Percentiles rank a stretch among this genome's conserved stretches.
Conservation (phyloP, 1,140 invertebrate genomes). For the Tenebrio molitor region DNA sequence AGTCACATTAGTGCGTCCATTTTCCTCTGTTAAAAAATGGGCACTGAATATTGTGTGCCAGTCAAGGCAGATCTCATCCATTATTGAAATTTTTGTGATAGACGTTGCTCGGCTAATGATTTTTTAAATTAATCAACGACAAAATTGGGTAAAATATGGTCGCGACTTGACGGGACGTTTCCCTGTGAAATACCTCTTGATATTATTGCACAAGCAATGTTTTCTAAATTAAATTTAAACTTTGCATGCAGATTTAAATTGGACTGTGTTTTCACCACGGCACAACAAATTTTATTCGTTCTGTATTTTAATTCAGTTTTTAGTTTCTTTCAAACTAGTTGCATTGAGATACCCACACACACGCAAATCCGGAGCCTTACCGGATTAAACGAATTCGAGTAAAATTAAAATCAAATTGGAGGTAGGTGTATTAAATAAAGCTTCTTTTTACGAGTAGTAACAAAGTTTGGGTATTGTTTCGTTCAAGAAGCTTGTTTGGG, state of each 20-base stretch:
- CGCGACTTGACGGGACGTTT: not conserved
- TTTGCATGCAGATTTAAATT: no score
- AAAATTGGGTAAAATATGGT: not conserved
- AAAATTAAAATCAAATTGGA: conserved; percentile 35
- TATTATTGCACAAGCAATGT: no score
- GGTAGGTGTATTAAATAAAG: not conserved
- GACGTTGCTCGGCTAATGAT: not conserved
- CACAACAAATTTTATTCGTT: no score
- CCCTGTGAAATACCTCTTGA: no score
- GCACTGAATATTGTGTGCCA: not conserved
- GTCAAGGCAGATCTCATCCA: not conserved
- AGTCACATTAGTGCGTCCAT: not conserved
- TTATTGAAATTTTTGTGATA: not conserved
- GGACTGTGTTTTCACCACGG: not conserved
- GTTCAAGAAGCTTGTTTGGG: conserved; percentile 4
- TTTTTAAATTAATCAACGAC: not conserved
- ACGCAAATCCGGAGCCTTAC: not conserved
- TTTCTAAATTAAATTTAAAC: no score
- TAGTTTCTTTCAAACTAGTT: not conserved
- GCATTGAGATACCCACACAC: not conserved
- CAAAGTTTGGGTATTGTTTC: not conserved
- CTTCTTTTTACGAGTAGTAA: conserved; percentile 9
- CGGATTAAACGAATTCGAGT: not conserved
- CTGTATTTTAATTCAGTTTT: conserved; percentile 14
- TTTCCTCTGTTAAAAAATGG: not conserved